Conservation (phyloP, 2,797 vertebrate species). For the Alectoris magna region DNA sequence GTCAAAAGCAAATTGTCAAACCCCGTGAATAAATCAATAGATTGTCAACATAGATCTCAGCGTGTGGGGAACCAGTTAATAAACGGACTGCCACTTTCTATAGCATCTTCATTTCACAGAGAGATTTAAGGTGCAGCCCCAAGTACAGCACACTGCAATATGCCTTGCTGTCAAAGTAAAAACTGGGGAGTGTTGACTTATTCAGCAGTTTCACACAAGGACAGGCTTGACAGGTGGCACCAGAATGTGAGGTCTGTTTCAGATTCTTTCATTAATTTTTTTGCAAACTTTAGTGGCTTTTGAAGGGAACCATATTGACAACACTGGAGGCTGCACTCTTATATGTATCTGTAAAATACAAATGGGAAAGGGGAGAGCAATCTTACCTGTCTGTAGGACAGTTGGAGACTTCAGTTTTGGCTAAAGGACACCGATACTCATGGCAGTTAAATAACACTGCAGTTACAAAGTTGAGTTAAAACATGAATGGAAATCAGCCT, state of each 20-base stretch:
- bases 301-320: conserved; percentile 67
- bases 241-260: conserved; percentile 69
- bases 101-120: neutral
- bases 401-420: neutral
- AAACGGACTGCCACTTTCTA: neutral
- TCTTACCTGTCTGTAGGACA: neutral
- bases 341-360: neutral
- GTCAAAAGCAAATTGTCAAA: neutral
- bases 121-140: conserved; percentile 40
- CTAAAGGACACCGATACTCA: neutral
- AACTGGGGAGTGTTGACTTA: conserved; percentile 58
- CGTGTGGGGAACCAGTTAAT: neutral
- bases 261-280: conserved; percentile 67
- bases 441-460: neutral
- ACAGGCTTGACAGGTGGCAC: conserved; percentile 70
- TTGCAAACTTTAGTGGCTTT: conserved; percentile 62
- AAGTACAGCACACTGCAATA: conserved; percentile 41
- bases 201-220: conserved; percentile 72
- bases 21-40: neutral
- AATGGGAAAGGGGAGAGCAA: neutral
- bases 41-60: neutral
- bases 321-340: conserved; percentile 7
- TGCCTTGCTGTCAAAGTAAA: conserved; percentile 61
- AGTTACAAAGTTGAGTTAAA: neutral
- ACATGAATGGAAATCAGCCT: neutral